Conservation (phyloP, 2,888 invertebrate genomes). For the Petrolisthes manimaculis region DNA sequence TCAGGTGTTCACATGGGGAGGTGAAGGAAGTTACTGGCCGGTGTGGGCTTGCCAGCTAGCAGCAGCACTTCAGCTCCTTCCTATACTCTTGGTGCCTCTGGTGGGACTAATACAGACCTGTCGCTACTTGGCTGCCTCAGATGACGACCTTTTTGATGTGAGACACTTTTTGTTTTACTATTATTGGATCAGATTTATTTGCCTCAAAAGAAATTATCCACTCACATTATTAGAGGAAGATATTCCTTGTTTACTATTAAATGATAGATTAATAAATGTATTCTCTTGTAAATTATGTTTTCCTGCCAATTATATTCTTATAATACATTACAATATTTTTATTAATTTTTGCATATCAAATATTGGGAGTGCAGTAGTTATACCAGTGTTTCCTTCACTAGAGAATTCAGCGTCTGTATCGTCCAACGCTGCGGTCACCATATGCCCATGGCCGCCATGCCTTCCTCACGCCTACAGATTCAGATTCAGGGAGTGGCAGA, state of each 20-base stretch:
- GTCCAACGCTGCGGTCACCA: conserved; percentile 74
- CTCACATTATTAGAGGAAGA: too few relatives aligned
- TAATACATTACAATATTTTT: too few relatives aligned
- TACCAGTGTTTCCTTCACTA: conserved; percentile 70
- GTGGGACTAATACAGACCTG: conserved; percentile 78
- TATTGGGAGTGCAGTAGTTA: too few relatives aligned
- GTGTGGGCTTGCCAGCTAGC: conserved; percentile 85
- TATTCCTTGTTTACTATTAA: too few relatives aligned
- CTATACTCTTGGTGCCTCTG: conserved; percentile 81
- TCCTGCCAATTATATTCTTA: too few relatives aligned
- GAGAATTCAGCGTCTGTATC: conserved; percentile 87
- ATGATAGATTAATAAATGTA: too few relatives aligned
- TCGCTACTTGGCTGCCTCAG: conserved; percentile 82
- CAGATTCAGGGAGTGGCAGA: conserved; percentile 51
- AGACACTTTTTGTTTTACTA: conserved; percentile 69
- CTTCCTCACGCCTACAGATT: conserved; percentile 24
- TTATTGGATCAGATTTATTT: too few relatives aligned
- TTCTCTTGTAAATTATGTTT: too few relatives aligned
- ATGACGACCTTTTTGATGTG: conserved; percentile 89
- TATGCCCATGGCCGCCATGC: neutral
- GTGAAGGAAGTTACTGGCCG: conserved; percentile 79
- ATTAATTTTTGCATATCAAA: too few relatives aligned
- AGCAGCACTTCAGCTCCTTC: conserved; percentile 81
- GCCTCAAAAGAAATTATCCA: too few relatives aligned
- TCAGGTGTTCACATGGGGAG: conserved; percentile 63